A percentile compares a stretch with the other conserved stretches of the same genome.
These are phyloP conservation scores for Trogon melanurus DNA, from an alignment of 2,113 vertebrate species.

Conservation along the genomic window DNA sequence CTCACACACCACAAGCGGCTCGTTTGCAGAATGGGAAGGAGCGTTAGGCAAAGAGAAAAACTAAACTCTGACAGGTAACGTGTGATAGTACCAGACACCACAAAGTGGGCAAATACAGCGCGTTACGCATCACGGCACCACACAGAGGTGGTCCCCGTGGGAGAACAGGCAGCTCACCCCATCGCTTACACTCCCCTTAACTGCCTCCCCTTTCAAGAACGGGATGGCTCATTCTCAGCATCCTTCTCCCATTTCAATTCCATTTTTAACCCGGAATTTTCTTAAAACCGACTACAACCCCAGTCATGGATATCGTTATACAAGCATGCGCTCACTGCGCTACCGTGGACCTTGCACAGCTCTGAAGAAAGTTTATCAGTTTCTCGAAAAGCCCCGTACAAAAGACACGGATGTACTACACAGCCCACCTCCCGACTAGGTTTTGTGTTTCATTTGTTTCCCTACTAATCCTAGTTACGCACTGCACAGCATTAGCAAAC, in stretches of 20 bases:
- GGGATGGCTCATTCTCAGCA: not conserved
- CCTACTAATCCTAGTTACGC: not conserved
- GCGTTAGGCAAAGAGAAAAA: not conserved
- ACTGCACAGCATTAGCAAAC: rapidly evolving
- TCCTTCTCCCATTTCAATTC: not conserved
- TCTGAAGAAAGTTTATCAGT: not conserved
- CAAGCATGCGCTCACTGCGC: not conserved
- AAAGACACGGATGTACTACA: rapidly evolving
- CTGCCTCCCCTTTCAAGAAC: not conserved
- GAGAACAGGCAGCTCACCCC: not conserved
- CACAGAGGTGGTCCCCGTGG: too few species aligned
- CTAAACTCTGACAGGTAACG: not conserved
- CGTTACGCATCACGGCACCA: not conserved
- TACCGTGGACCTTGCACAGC: not conserved
- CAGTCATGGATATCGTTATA: rapidly evolving
- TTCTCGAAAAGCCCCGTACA: not conserved
- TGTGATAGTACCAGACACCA: rapidly evolving
- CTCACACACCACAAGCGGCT: not conserved
- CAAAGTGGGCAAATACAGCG: rapidly evolving
- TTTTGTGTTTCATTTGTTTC: not conserved
- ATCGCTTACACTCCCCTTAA: not conserved
- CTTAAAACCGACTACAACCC: not conserved
- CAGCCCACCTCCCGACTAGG: rapidly evolving
- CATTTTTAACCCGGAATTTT: not conserved
- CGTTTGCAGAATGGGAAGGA: not conserved